Evolutionary conservation across 2,888 invertebrate species (phyloP), one percentile per base, ranked within the genome.

Genomic region (Nymphalis urticae): DNA sequence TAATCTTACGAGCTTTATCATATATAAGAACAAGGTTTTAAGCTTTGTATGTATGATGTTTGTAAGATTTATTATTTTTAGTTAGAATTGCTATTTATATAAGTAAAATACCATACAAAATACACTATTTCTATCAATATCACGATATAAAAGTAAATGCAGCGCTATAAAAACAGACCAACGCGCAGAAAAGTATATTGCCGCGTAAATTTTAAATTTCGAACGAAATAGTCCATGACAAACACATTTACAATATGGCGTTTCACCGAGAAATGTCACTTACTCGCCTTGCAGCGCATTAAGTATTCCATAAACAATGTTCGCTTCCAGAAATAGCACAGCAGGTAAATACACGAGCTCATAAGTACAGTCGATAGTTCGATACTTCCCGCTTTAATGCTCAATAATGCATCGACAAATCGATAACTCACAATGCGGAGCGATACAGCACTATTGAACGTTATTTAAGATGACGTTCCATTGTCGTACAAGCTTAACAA

Each of bases 381-480:
- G 81, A 76, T 78, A 80, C 79, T 79, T 79, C 80, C 81, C 76
- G 79, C 76, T 79, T 76, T 81, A 79, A 82, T 82, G 68, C 79
- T 91, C 87, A 90, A 90, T 90, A 90, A 91, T 91, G 87, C 89
- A 91, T 79, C 83, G 80, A 74, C 79, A 78, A 83, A 88, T 90
- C 90, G 90, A 90, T 90, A 86, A 42, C 19, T 42, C 58, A 58
- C 58, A 42, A 42, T 58, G 58, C 58, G 19, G 36, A 42, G 58
- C 42, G 24, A 51, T 51, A 56, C 58, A 58, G 58, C 58, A 58
- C 58, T 58, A 58, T 19, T 6, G 42, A 27, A 58, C 9, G 58
- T 58, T 58, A 36, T 58, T 36, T 58, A 58, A 58, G n/a, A 42
- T 58, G 36, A 58, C 58, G 36, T 42, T 36, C 36, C 42, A 58